Base-by-base conservation (phyloP, 2,888 invertebrate genomes). In the Eugnorisma glareosa region DNA sequence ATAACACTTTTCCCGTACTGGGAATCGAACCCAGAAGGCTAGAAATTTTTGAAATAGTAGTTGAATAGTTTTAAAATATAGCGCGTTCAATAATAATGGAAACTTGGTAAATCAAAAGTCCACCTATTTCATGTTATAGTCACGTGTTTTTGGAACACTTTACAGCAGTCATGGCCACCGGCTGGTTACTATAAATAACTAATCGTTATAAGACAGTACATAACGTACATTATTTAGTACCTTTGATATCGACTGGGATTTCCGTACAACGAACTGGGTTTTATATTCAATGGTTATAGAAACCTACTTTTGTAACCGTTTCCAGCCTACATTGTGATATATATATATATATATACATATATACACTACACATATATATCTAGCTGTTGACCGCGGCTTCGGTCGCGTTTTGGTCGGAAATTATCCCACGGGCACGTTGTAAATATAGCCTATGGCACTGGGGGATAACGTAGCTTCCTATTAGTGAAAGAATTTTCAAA, bases 191-290 rank as follows among this genome's bases (percentile, higher is more conserved):
- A 83, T 85, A 77, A 85, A 83, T 83, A 85, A 76, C 24, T 70
- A 83, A 83, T 83, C 72, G 73, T 77, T 85, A 63, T n/a, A 76
- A 73, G 85, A 85, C 77, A 70, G 74, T 67, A 81, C 59, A 67
- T 73, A 71, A n/a, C 54, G 35, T 81, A 54, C 61, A 83, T 85
- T 63, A 83, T 85, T 83, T 85, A 83, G 67, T 85, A 54, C 48
- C 35, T 67, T 70, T 70, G 31, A 77, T 67, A 81, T 82, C 59
- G 48, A 72, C 82, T 63, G 67, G 67, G 70, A 81, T 83, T 81
- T 69, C 63, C 63, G 66, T 67, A 67, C 81, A 67, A 69, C 67
- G 69, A 81, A 81, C 72, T 76, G 54, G 24, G 48, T 28, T 76
- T 72, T 45, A 6, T 15, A 43, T 51, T 64, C 28, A 31, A 51